Conservation (phyloP, 2,113 vertebrate genomes). For the Apeltes quadracus region DNA sequence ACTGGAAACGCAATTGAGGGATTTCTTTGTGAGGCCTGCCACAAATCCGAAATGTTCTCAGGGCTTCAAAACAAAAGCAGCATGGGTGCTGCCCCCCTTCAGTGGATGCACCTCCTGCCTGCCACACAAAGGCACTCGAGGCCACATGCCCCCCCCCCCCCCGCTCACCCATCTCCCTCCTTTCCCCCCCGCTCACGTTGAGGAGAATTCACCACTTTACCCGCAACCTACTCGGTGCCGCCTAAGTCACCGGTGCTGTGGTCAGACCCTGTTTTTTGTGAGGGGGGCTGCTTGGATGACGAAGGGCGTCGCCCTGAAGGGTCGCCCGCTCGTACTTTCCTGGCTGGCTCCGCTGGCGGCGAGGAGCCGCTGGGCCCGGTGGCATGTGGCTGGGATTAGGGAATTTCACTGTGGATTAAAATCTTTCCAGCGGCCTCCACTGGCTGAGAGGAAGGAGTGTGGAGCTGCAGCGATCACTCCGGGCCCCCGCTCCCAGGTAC, state of each 20-base stretch:
- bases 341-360: conserved; percentile 41
- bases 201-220: conserved; percentile 7
- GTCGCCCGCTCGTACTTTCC: conserved; percentile 37
- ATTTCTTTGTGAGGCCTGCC: conserved; percentile 72
- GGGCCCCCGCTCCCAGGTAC: conserved; percentile 70
- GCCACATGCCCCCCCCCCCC: conserved; percentile 4
- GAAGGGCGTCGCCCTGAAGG: conserved; percentile 16
- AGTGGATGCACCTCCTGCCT: conserved; percentile 57
- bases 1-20: conserved; percentile 56
- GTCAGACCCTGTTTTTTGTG: not conserved
- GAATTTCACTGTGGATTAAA: conserved; percentile 84
- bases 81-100: conserved; percentile 55
- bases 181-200: not conserved
- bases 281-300: not conserved
- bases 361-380: conserved; percentile 57
- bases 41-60: conserved; percentile 69
- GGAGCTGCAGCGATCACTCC: conserved; percentile 53
- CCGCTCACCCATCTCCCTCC: too few species aligned
- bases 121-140: conserved; percentile 24
- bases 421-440: conserved; percentile 67
- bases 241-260: conserved; percentile 6
- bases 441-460: conserved; percentile 49
- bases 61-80: conserved; percentile 68
- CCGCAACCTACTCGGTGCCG: not conserved
- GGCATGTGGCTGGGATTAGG: conserved; percentile 84